A percentile compares a stretch with the other conserved stretches of the same genome.
phyloP scores from a whole-genome alignment of 1,140 invertebrate genomes.

The Meloidogyne chitwoodi region DNA sequence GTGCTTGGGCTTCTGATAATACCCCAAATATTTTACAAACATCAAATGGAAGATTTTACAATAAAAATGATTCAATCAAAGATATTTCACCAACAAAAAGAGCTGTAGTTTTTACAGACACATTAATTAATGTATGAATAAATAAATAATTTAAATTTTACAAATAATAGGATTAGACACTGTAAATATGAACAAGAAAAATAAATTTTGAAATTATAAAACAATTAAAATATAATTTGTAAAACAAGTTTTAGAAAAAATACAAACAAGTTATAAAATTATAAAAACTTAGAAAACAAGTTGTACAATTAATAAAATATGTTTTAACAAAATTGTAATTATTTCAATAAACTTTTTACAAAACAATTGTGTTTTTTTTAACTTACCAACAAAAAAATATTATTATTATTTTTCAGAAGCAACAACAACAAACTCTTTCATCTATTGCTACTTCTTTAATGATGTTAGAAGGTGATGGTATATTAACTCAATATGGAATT shows the following conservation, averaged over 20 bases:
- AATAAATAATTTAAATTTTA: not conserved
- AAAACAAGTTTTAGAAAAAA: not conserved
- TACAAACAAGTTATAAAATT: too few species aligned
- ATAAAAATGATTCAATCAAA: conserved; percentile 16
- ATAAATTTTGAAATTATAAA: conserved; percentile 44
- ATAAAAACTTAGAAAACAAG: too few species aligned
- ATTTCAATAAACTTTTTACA: too few species aligned
- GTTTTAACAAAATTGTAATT: too few species aligned
- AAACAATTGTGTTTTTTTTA: too few species aligned
- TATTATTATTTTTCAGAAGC: conserved; percentile 22
- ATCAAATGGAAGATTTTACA: conserved; percentile 11
- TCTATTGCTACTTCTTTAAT: conserved; percentile 21
- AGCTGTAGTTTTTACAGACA: not conserved
- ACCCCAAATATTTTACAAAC: conserved; percentile 31
- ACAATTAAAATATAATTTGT: conserved; percentile 23
- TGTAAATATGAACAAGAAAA: conserved; percentile 30
- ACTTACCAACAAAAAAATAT: too few species aligned
- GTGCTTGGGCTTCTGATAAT: conserved; percentile 56
- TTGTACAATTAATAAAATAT: too few species aligned
- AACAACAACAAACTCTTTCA: not conserved
- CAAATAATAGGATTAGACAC: conserved; percentile 40
- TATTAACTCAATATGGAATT: conserved; percentile 6
- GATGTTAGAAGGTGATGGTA: conserved; percentile 12
- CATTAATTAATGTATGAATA: not conserved
- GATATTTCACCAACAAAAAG: not conserved